Percentiles rank a stretch among this genome's conserved stretches.
Conservation (phyloP, 2,797 vertebrate genomes). For the Phoxinus dragarum region DNA sequence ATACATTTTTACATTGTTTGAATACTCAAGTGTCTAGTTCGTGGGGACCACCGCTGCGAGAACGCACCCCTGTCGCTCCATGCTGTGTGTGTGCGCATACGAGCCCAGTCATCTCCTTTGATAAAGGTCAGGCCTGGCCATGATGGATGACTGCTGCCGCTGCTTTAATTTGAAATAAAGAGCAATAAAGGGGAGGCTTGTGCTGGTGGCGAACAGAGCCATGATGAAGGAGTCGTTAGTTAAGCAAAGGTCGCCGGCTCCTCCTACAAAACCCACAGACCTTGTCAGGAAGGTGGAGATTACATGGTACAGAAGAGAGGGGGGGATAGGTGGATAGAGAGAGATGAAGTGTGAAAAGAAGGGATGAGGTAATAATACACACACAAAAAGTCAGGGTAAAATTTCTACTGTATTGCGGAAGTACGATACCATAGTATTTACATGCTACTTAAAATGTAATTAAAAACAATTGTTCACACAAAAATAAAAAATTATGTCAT, state of each 20-base stretch:
- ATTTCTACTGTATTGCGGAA: background rate
- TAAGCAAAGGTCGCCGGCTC: conserved; percentile 86
- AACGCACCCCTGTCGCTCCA: conserved; percentile 9
- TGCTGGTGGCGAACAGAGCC: conserved; percentile 64
- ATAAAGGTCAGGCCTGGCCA: conserved; percentile 78
- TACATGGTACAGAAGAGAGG: conserved; percentile 61
- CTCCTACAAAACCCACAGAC: conserved; percentile 75
- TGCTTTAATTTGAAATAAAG: conserved; percentile 83
- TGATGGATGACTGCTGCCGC: conserved; percentile 78
- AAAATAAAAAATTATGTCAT: rapidly evolving
- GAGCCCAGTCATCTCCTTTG: conserved; percentile 77
- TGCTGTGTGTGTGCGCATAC: conserved; percentile 21
- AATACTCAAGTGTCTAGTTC: conserved; percentile 21
- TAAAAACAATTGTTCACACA: no score
- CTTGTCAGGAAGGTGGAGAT: conserved; percentile 69
- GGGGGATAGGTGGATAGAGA: conserved; percentile 54
- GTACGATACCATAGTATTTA: background rate
- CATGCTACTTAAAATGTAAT: background rate
- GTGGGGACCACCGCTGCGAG: conserved; percentile 17
- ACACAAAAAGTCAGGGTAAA: conserved; percentile 8
- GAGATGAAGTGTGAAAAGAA: background rate
- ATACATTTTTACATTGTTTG: conserved; percentile 11
- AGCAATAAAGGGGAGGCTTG: conserved; percentile 76
- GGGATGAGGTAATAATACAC: conserved; percentile 14
- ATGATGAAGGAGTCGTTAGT: conserved; percentile 82